Percentiles rank a stretch among this genome's conserved stretches.
phyloP scores from a whole-genome alignment of 2,797 vertebrate species.

The Prunella strophiata region DNA sequence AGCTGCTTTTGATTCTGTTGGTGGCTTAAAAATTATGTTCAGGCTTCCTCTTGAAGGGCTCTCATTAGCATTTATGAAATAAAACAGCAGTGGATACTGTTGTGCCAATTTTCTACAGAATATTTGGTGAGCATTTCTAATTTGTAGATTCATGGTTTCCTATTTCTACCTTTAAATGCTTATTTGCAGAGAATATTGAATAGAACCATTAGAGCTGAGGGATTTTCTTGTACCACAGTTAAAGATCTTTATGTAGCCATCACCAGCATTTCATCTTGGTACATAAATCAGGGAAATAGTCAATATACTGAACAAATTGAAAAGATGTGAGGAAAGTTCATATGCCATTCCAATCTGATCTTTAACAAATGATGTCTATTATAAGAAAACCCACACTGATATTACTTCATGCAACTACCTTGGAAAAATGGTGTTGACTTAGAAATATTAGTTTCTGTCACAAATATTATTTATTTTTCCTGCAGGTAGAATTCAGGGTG shows the following conservation, averaged over 20 bases:
- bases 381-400: background rate
- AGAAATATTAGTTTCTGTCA: constrained; percentile 50
- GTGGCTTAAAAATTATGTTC: background rate
- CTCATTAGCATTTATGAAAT: background rate
- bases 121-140: background rate
- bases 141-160: background rate
- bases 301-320: constrained; percentile 1
- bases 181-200: constrained; percentile 24
- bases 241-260: background rate
- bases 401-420: constrained; percentile 1
- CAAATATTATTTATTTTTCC: constrained; percentile 32
- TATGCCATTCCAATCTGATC: constrained; percentile 22
- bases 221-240: background rate
- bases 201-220: background rate
- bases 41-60: background rate
- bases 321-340: background rate
- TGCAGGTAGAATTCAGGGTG: background rate
- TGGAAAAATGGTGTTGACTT: constrained; percentile 38
- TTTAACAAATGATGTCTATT: constrained; percentile 1
- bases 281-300: constrained; percentile 2
- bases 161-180: constrained; percentile 32
- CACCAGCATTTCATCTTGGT: background rate
- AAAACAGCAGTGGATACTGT: background rate
- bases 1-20: constrained; percentile 4
- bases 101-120: background rate